A percentile compares a stretch with the other conserved stretches of the same genome.
Conservation (phyloP, 2,888 invertebrate species). For the Podotricha telesiphe region DNA sequence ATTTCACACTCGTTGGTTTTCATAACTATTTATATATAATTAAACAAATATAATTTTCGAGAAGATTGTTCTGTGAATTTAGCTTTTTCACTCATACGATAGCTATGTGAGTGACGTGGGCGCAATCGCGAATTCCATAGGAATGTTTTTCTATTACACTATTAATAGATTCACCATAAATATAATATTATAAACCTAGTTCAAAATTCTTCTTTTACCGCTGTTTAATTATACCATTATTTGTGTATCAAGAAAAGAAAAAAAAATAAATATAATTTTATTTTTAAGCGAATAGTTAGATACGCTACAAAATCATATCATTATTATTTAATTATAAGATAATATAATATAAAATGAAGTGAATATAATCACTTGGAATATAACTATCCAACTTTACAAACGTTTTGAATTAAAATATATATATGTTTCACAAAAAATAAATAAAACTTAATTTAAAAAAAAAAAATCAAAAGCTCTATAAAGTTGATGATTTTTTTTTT, state of each 20-base stretch:
- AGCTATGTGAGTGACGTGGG: conserved; percentile 15
- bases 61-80: not conserved
- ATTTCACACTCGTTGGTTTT: not conserved
- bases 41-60: not conserved
- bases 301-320: no score
- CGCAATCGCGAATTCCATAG: conserved; percentile 24
- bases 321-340: no score
- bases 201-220: not conserved
- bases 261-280: no score
- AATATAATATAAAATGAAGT: no score
- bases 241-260: not conserved
- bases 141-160: conserved; percentile 19
- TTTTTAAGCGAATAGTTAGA: no score
- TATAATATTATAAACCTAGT: not conserved
- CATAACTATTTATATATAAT: not conserved
- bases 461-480: not conserved
- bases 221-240: not conserved
- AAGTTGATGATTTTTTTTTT: not conserved
- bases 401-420: no score
- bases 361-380: no score
- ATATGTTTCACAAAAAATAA: no score
- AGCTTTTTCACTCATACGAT: not conserved
- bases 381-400: no score
- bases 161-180: conserved; percentile 8
- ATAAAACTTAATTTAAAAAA: not conserved